These are phyloP conservation scores for Calephelis perditalis DNA, from an alignment of 2,888 invertebrate genomes.

Conservation along the genomic window DNA sequence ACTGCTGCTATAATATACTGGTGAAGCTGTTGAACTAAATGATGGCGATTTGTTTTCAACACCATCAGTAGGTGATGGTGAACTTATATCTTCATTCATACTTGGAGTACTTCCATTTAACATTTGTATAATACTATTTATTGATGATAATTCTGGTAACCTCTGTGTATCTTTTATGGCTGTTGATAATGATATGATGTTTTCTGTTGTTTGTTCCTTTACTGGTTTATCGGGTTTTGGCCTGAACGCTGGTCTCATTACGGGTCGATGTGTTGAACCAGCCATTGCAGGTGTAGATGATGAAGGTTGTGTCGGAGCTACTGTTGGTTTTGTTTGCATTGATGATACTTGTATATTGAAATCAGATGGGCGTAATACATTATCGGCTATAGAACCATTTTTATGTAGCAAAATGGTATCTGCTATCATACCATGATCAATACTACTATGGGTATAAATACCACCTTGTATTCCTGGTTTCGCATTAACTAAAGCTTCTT, in stretches of 20 bases:
- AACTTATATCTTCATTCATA: constrained; percentile 54
- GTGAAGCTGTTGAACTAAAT: constrained; percentile 44
- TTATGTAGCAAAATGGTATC: constrained; percentile 80
- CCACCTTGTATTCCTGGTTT: constrained; percentile 56
- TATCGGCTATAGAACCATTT: constrained; percentile 76
- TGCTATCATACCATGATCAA: constrained; percentile 75
- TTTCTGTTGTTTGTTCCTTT: constrained; percentile 54
- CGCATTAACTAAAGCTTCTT: constrained; percentile 50
- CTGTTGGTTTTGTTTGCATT: constrained; percentile 69
- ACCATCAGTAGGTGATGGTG: constrained; percentile 44
- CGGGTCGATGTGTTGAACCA: constrained; percentile 60
- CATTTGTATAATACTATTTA: constrained; percentile 81
- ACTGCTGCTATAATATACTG: constrained; percentile 50
- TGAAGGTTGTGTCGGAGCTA: constrained; percentile 47
- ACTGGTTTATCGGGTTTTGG: constrained; percentile 61
- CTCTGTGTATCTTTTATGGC: constrained; percentile 67
- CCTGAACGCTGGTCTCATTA: constrained; percentile 74
- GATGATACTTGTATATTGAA: constrained; percentile 68
- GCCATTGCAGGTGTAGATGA: constrained; percentile 47
- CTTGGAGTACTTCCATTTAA: constrained; percentile 73
- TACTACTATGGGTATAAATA: constrained; percentile 73
- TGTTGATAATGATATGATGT: constrained; percentile 78
- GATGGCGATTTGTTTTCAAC: constrained; percentile 66
- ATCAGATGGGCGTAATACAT: constrained; percentile 70
- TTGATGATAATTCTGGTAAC: constrained; percentile 62